Base-by-base conservation (phyloP, 2,888 invertebrate genomes). In the Ommatoiulus sabulosus region DNA sequence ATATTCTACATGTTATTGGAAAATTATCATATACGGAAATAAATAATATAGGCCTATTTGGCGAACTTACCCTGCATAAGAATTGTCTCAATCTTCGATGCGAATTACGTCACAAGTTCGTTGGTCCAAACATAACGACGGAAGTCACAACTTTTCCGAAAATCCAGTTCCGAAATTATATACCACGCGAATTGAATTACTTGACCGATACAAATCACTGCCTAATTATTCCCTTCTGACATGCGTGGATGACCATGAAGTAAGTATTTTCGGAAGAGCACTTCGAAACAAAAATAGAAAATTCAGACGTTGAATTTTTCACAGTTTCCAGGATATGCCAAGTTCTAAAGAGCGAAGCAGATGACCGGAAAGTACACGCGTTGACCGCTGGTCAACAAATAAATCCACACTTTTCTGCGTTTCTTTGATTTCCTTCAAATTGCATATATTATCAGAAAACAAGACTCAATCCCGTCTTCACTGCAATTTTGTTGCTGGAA, bases 381-480 rank as follows among this genome's bases (percentile, higher is more conserved):
- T 12, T 35, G 80, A 80, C 80, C 80, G 35, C 6, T 80, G 35
- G 35, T 80, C 80, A 80, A 10, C 7, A 24, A 24, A 80, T 80
- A 80, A 80, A 80, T 80, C 80, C 80, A 80, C 80, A 80, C 80
- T 80, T 80, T 72, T 80, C 72, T 72, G 10, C 24, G 8, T 24
- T 80, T 80, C 80, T 80, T 80, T 80, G 80, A 35, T 80, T 80
- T 80, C 35, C 80, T 80, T 35, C 3, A 48, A 63, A 63, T 63
- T 20, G 63, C 63, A 20, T 52, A 52, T 63, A 7, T n/a, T 63
- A 20, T 57, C 7, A 80, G 72, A 24, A 24, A 24, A 10, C 24
- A 72, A 24, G 72, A 24, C 24, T 12, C 24, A 43, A 24, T 24
- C 24, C 24, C 15, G 24, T 12, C 12, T 80, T 35, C 35, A 35